phyloP scores from a whole-genome alignment of 1,140 invertebrate genomes.

The Epicauta chinensis region DNA sequence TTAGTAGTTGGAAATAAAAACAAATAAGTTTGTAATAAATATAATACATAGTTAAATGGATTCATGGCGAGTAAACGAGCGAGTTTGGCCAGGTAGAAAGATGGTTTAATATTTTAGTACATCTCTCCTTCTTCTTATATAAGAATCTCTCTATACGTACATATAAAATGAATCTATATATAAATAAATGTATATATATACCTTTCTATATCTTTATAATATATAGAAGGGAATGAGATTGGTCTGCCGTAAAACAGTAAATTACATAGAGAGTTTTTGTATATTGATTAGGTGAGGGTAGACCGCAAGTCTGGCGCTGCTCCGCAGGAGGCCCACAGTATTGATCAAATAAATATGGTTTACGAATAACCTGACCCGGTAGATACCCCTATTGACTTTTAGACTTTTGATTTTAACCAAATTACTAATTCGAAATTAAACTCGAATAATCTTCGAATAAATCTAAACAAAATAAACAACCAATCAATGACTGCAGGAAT shows the following conservation, averaged over 20 bases:
- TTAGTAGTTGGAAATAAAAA: slow-evolving; percentile 36
- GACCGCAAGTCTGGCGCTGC: slow-evolving; percentile 36
- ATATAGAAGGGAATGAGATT: slow-evolving; percentile 10
- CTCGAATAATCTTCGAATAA: too few relatives aligned
- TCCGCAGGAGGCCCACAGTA: slow-evolving; percentile 36
- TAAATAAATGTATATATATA: neutral
- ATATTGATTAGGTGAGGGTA: slow-evolving; percentile 36
- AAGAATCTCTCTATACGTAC: neutral
- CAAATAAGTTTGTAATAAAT: slow-evolving; percentile 37
- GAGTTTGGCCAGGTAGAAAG: slow-evolving; percentile 15
- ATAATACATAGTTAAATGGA: slow-evolving; percentile 34
- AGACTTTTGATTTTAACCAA: slow-evolving; percentile 12
- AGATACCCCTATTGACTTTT: slow-evolving; percentile 4
- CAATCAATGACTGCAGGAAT: too few relatives aligned
- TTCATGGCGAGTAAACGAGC: slow-evolving; percentile 27
- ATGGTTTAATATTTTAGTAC: too few relatives aligned
- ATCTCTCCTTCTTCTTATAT: too few relatives aligned
- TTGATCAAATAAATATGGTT: slow-evolving; percentile 37
- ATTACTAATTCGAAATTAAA: too few relatives aligned
- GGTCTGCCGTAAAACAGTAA: slow-evolving; percentile 33
- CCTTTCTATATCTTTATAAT: neutral
- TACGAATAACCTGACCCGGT: slow-evolving; percentile 14
- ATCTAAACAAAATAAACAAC: too few relatives aligned
- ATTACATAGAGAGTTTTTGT: slow-evolving; percentile 37
- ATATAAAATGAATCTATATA: neutral